Evolutionary conservation across 2,113 vertebrate genomes (phyloP).

Genomic region (Macroglossus sobrinus): DNA sequence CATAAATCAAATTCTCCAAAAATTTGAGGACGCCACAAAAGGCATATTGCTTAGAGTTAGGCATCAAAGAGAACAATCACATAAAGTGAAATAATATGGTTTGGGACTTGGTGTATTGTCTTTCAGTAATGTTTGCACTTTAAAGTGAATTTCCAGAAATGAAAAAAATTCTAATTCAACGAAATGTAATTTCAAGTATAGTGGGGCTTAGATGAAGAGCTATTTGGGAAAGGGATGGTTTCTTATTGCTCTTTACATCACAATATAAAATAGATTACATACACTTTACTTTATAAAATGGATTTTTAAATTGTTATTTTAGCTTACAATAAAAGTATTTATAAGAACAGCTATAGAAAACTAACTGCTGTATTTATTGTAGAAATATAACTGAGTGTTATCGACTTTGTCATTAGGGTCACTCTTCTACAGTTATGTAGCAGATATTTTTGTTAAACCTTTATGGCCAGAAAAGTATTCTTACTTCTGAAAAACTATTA

Average conservation of each 20-base stretch:
- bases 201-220: not conserved
- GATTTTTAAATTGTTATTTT: not conserved
- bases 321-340: not conserved
- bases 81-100: not conserved
- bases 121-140: not conserved
- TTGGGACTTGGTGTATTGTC: not conserved
- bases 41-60: not conserved
- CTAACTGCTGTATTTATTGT: not conserved
- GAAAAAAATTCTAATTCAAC: not conserved
- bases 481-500: not conserved
- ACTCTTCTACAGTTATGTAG: not conserved
- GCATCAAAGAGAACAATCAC: not conserved
- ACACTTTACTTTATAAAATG: not conserved
- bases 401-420: not conserved
- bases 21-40: not conserved
- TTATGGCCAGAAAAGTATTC: not conserved
- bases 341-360: not conserved
- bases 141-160: not conserved
- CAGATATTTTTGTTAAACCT: not conserved
- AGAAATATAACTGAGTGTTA: not conserved
- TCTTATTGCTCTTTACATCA: not conserved
- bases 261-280: not conserved
- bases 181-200: not conserved
- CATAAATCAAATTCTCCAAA: not conserved
- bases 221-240: not conserved